Conservation (phyloP, 2,113 vertebrate genomes). For the Trematomus loennbergii region DNA sequence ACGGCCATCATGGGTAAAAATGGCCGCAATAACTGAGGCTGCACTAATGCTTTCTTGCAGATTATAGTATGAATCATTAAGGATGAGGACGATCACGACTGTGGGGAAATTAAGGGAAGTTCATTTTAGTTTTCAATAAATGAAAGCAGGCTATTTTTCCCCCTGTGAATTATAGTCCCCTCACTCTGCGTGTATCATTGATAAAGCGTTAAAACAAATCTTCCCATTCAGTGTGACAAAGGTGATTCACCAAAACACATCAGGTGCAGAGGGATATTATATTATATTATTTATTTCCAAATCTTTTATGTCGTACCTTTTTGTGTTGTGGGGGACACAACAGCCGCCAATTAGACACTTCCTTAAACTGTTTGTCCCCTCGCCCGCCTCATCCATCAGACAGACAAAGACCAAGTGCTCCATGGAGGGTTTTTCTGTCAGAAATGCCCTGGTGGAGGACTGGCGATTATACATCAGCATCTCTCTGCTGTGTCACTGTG, state of each 20-base stretch:
- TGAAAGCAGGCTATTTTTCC: conserved; percentile 48
- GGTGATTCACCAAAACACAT: not conserved
- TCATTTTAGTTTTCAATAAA: conserved; percentile 61
- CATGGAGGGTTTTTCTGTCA: conserved; percentile 56
- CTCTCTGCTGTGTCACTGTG: conserved; percentile 45
- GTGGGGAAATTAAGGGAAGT: conserved; percentile 59
- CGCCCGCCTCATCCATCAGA: conserved; percentile 55
- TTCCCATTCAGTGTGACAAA: not conserved
- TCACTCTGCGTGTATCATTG: conserved; percentile 20
- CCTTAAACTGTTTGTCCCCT: conserved; percentile 24
- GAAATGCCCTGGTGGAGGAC: conserved; percentile 44
- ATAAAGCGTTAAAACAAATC: conserved; percentile 26
- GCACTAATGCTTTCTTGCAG: conserved; percentile 56
- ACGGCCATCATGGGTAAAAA: conserved; percentile 32
- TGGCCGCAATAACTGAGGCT: conserved; percentile 24
- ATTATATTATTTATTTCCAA: conserved; percentile 15
- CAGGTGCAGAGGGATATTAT: conserved; percentile 18
- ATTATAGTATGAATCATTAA: conserved; percentile 69
- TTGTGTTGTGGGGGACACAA: not conserved
- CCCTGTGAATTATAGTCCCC: conserved; percentile 15
- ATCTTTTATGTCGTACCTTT: conserved; percentile 8
- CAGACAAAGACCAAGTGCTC: conserved; percentile 52
- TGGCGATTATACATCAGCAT: conserved; percentile 42
- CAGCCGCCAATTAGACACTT: conserved; percentile 20
- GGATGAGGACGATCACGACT: conserved; percentile 51